Percentiles rank a stretch among this genome's conserved stretches.
Conservation (phyloP, 2,888 invertebrate genomes). For the Lasioglossum villosulum region DNA sequence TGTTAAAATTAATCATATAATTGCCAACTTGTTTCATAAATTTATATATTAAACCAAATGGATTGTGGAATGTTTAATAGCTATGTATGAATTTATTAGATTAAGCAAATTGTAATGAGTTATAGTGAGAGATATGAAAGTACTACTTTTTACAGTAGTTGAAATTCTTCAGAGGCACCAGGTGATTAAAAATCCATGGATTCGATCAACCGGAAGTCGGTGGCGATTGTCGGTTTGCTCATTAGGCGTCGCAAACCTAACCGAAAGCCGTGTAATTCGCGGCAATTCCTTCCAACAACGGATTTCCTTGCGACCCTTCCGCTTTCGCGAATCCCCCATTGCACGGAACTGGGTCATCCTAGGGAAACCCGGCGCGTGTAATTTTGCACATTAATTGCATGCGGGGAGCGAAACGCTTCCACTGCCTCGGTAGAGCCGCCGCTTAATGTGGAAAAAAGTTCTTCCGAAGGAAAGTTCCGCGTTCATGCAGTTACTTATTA, state of each 20-base stretch:
- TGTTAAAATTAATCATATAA: too few relatives aligned
- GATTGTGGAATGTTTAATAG: too few relatives aligned
- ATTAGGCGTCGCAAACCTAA: background rate
- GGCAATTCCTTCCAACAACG: background rate
- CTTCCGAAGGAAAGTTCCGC: background rate
- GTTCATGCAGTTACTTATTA: background rate
- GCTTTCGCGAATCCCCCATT: background rate
- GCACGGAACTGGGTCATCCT: constrained; percentile 21
- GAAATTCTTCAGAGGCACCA: background rate
- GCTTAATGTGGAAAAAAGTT: background rate
- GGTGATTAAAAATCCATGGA: background rate
- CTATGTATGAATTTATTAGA: too few relatives aligned
- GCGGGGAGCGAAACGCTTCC: background rate
- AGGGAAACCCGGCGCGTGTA: background rate
- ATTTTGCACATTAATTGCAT: constrained; percentile 32
- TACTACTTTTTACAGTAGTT: too few relatives aligned
- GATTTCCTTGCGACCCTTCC: background rate
- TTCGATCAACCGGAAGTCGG: background rate
- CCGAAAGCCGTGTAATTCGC: background rate
- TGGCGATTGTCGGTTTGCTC: background rate
- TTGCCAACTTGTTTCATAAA: too few relatives aligned
- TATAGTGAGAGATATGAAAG: too few relatives aligned
- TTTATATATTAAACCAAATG: too few relatives aligned
- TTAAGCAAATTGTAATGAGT: too few relatives aligned
- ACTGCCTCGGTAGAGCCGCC: background rate